Evolutionary conservation across 2,888 invertebrate species (phyloP), one percentile per base, ranked within the genome.

Genomic region (Villa cingulata): DNA sequence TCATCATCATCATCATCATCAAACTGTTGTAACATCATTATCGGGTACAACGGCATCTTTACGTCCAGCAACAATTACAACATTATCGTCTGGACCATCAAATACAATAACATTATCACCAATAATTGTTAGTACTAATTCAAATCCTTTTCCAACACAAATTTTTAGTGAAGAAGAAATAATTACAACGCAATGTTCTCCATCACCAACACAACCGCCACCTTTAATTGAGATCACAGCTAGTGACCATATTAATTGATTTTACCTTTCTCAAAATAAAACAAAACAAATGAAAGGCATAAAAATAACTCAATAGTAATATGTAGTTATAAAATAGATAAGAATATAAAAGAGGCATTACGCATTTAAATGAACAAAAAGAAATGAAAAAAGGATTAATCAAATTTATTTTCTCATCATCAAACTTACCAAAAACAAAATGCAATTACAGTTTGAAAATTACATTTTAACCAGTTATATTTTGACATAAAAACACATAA

Each of bases 141-240:
- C 43, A 41, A 76, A 53, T 49, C 51, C 57, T 20, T 52, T 57
- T 50, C 51, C 54, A 37, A 50, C 55, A 18, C 53, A 56, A 19
- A 46, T 57, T 4, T 55, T 54, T 46, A 52, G 47, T 18, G 55
- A 54, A 41, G 53, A 49, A 14, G 49, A 49, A 46, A 46, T 49
- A 10, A 46, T 49, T 9, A 45, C 49, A 18, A 48, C 41, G n/a
- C 48, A 48, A 27, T 42, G 45, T 14, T 18, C 38, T 1, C 9
- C 42, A 34, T 17, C 42, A n/a, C 20, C 40, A 15, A 45, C 32
- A 39, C 37, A 36, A 10, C 34, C 46, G 18, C 43, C 45, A 34
- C 37, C 43, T 16, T 36, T 49, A 18, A 40, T 49, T 15, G 46
- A 46, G 10, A 23, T 49, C 19, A 18, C 29, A 12, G 9, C 12